A percentile compares a stretch with the other conserved stretches of the same genome.
phyloP scores from a whole-genome alignment of 2,113 vertebrate genomes.

The Phainopepla nitens region DNA sequence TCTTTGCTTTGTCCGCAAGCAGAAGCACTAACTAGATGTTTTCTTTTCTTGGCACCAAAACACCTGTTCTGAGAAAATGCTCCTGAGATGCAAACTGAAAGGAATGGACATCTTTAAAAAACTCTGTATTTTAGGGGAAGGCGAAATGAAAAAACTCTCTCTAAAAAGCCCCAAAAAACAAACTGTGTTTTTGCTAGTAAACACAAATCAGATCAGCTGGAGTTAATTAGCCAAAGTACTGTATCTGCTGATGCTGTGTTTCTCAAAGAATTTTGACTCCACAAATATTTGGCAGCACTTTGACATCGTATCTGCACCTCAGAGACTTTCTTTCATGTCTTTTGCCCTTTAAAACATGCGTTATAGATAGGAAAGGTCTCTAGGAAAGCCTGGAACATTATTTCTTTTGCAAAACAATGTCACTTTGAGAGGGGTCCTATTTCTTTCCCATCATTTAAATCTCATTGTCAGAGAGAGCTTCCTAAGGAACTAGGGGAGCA shows the following conservation, averaged over 20 bases:
- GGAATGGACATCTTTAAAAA: not conserved
- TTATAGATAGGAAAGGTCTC: not conserved
- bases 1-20: not conserved
- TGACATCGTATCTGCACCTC: not conserved
- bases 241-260: not conserved
- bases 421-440: not conserved
- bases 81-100: not conserved
- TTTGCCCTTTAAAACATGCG: not conserved
- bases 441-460: not conserved
- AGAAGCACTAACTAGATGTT: not conserved
- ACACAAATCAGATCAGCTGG: not conserved
- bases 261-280: not conserved
- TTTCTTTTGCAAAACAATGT: not conserved
- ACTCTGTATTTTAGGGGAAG: fast-evolving
- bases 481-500: not conserved
- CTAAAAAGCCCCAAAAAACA: fast-evolving
- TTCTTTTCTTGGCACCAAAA: not conserved
- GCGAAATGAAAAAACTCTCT: not conserved
- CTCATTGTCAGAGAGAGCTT: not conserved
- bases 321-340: not conserved
- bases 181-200: not conserved
- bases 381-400: not conserved
- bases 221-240: not conserved
- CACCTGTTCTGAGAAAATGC: not conserved
- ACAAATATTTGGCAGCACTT: not conserved